Base-by-base conservation (phyloP, 2,888 invertebrate species). In the Vannuccia rotundouncinata region DNA sequence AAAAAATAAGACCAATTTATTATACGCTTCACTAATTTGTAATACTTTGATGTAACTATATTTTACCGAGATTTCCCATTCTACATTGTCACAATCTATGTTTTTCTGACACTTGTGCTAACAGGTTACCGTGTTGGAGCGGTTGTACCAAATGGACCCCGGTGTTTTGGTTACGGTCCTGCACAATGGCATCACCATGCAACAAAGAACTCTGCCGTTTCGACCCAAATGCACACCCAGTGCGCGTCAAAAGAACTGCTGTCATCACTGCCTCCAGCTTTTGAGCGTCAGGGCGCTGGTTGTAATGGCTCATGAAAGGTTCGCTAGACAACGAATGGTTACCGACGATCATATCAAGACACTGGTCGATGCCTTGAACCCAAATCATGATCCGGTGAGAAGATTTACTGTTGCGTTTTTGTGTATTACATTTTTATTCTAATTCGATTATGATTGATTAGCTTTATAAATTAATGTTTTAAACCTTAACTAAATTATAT, bases 351-450 rank as follows among this genome's bases (percentile, higher is more conserved):
- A 91, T 83, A 87, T 91, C 74, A 90, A 90, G 83, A 90, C 90
- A 66, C 85, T 91, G 75, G 90, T 91, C 1, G 90, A 91, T 81
- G 89, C 91, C 17, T 85, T 91, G 73, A 91, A 91, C 84, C 90
- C 91, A 17, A 91, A 91, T 75, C 89, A 91, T 83, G 91, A 91
- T 84, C 91, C 91, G 82, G 91, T 91, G 85, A 89, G 89, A n/a
- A n/a, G n/a, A n/a, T n/a, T n/a, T n/a, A n/a, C n/a, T n/a, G n/a
- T n/a, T n/a, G n/a, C n/a, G n/a, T n/a, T n/a, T n/a, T n/a, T n/a
- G n/a, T n/a, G n/a, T n/a, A n/a, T n/a, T n/a, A n/a, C n/a, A n/a
- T n/a, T n/a, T n/a, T n/a, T n/a, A n/a, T n/a, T n/a, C n/a, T n/a
- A n/a, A n/a, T n/a, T n/a, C n/a, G n/a, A n/a, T n/a, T n/a, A n/a